Evolutionary conservation across 2,113 vertebrate genomes (phyloP), one percentile per base, ranked within the genome.

Genomic region (Microtus ochrogaster): DNA sequence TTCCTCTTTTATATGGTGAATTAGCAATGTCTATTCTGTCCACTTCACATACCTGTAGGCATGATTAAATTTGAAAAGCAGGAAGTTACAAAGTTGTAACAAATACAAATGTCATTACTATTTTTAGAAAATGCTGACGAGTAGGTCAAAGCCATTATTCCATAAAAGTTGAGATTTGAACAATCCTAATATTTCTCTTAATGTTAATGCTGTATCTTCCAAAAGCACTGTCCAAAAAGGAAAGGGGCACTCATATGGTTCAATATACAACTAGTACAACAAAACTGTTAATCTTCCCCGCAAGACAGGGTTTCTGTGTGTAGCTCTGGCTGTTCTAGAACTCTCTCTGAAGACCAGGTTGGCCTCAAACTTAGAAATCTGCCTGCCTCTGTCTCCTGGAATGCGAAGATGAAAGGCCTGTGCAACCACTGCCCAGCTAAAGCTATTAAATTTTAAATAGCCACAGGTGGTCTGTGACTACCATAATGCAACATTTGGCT

Each of bases 1-100:
- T 52, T 24, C 93, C 49, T 30, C 22, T 24, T 16, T 83, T n/a
- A 58, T 21, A 26, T 90, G 94, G 41, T 26, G 6, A 49, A 93
- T 68, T 10, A 96, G 49, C 47, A 96, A 73, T 81, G 55, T n/a
- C 36, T 89, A 33, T 82, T 90, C 24, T 91, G n/a, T 24, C 55
- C 91, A 82, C 16, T 65, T 85, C 41, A 82, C 17, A 88, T 52
- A 91, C 4, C 24, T 41, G 30, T 21, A 88, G 82, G 47, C 16
- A 93, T 70, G 41, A 85, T 63, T 91, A 77, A 93, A 93, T 76
- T 21, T 74, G 63, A 92, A 83, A 92, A 95, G 49, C 21, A 76
- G 82, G 28, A 89, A 95, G 47, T 87, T 91, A 78, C 33, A 86
- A 82, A 58, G 78, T 58, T 58, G 12, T n/a, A 95, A 95, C 22